Evolutionary conservation across 2,888 invertebrate genomes (phyloP).

Genomic region (Scrobipalpa costella): DNA sequence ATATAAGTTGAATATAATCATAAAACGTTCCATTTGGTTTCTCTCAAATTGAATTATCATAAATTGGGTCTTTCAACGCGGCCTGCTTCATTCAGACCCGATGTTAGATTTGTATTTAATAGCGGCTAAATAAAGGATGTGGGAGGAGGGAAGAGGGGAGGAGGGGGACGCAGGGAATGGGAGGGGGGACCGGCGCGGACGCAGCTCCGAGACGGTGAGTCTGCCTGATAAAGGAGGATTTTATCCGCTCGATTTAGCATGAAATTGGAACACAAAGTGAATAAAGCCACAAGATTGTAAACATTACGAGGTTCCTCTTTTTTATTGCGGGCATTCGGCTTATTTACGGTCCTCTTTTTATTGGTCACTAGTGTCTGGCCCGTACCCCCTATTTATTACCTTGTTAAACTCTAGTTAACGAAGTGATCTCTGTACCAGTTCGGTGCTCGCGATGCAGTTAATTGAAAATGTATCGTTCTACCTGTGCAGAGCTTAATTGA

Average conservation of each 20-base stretch:
- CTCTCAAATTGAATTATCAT: constrained; percentile 67
- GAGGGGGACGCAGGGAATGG: constrained; percentile 32
- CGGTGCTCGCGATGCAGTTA: constrained; percentile 61
- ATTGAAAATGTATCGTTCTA: constrained; percentile 73
- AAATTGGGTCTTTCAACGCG: constrained; percentile 64
- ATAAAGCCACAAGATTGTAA: constrained; percentile 81
- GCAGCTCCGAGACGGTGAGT: constrained; percentile 63
- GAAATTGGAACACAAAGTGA: constrained; percentile 82
- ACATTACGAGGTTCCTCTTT: constrained; percentile 78
- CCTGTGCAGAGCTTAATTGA: constrained; percentile 65
- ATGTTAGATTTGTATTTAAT: constrained; percentile 72
- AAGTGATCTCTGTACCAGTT: constrained; percentile 65
- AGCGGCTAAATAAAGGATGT: constrained; percentile 46
- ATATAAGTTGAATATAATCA: constrained; percentile 41
- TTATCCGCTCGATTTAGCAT: constrained; percentile 81
- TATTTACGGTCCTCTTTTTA: constrained; percentile 78
- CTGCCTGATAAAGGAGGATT: constrained; percentile 78
- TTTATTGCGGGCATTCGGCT: constrained; percentile 73
- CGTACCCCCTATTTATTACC: constrained; percentile 74
- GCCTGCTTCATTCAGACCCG: constrained; percentile 64
- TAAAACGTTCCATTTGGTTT: constrained; percentile 53
- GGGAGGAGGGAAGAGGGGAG: constrained; percentile 32
- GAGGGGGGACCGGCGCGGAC: constrained; percentile 41
- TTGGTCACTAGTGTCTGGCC: constrained; percentile 66
- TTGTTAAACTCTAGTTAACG: constrained; percentile 79